Conservation (phyloP, 2,113 vertebrate genomes). For the Jaculus jaculus region DNA sequence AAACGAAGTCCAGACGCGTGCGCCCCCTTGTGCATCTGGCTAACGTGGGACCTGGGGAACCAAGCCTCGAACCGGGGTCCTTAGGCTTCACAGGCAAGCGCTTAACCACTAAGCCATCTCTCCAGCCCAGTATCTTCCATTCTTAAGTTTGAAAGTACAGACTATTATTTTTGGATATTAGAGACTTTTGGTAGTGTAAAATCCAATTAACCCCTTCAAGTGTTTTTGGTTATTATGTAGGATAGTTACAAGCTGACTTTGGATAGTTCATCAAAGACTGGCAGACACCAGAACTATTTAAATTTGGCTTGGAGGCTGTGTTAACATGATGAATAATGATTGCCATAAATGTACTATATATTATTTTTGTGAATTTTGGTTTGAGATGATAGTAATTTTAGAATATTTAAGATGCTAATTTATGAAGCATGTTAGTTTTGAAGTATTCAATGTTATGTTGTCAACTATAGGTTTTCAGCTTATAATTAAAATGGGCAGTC, state of each 20-base stretch:
- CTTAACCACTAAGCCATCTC: too few species aligned
- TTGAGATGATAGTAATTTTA: slow-evolving; percentile 57
- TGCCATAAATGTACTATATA: slow-evolving; percentile 51
- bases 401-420: slow-evolving; percentile 62
- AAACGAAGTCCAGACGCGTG: too few species aligned
- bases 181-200: slow-evolving; percentile 4
- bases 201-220: not conserved
- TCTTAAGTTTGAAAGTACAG: slow-evolving; percentile 24
- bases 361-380: slow-evolving; percentile 68
- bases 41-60: too few species aligned
- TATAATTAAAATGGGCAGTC: slow-evolving; percentile 30
- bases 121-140: not conserved
- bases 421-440: slow-evolving; percentile 62
- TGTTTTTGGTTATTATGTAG: slow-evolving; percentile 29
- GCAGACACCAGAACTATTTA: slow-evolving; percentile 54
- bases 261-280: slow-evolving; percentile 65
- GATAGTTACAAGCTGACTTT: slow-evolving; percentile 56
- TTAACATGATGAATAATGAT: slow-evolving; percentile 58
- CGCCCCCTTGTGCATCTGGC: too few species aligned
- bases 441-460: slow-evolving; percentile 9
- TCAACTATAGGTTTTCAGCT: slow-evolving; percentile 46
- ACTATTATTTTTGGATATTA: not conserved
- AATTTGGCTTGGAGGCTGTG: slow-evolving; percentile 57
- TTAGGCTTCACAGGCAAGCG: too few species aligned
- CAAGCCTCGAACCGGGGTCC: too few species aligned